These are phyloP conservation scores for Camponotus floridanus DNA, from an alignment of 1,140 invertebrate genomes.

Conservation along the genomic window DNA sequence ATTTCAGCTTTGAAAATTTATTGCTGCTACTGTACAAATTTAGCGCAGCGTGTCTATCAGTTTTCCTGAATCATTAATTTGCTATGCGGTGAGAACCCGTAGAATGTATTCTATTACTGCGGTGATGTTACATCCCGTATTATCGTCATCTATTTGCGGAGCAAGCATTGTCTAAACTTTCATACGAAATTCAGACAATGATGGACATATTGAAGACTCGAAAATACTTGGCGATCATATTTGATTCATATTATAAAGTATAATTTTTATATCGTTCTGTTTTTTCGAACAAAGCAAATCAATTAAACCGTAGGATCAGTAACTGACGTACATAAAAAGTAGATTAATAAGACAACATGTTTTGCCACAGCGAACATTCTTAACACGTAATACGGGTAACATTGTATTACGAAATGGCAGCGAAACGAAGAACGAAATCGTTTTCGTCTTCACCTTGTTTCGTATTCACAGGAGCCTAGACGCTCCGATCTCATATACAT, in stretches of 20 bases:
- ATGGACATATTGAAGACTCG: not conserved
- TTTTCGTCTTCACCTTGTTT: constrained; percentile 61
- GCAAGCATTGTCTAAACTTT: not conserved
- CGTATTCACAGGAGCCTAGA: constrained; percentile 65
- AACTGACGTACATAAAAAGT: not conserved
- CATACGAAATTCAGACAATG: constrained; percentile 29
- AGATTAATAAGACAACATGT: not conserved
- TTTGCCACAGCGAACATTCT: constrained; percentile 45
- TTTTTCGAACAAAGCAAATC: not conserved
- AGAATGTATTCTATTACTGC: constrained; percentile 6
- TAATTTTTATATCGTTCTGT: constrained; percentile 11
- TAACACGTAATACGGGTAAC: constrained; percentile 69
- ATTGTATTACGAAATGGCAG: constrained; percentile 64
- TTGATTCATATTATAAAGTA: not conserved
- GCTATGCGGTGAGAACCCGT: not conserved
- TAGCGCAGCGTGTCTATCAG: constrained; percentile 1
- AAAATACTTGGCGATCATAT: not conserved
- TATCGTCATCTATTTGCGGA: not conserved
- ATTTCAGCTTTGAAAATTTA: constrained; percentile 13
- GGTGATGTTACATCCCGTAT: not conserved
- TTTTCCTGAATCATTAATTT: constrained; percentile 15
- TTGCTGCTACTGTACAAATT: not conserved
- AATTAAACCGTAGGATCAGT: not conserved
- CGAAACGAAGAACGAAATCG: constrained; percentile 67
- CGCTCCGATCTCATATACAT: constrained; percentile 58